phyloP scores from a whole-genome alignment of 2,797 vertebrate species.

The Cyprinella venusta region DNA sequence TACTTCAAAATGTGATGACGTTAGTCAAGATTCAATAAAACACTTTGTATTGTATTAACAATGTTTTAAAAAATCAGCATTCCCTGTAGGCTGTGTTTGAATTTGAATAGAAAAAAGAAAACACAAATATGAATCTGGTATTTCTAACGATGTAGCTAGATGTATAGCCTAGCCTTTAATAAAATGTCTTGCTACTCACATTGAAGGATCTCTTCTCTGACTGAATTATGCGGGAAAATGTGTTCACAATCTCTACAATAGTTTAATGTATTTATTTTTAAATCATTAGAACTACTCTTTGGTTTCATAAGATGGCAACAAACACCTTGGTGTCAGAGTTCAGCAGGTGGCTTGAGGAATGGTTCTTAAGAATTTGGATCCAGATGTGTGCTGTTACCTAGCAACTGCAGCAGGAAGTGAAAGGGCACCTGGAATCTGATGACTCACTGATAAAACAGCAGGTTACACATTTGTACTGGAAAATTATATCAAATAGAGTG shows the following conservation, averaged over 20 bases:
- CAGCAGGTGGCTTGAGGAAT: neutral
- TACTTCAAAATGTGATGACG: neutral
- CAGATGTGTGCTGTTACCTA: slow-evolving; percentile 51
- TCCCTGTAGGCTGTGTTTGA: neutral
- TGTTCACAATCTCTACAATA: neutral
- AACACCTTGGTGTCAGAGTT: slow-evolving; percentile 12
- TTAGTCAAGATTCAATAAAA: neutral
- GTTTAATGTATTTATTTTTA: neutral
- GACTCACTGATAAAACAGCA: slow-evolving; percentile 49
- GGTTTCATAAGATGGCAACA: neutral
- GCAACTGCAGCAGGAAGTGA: slow-evolving; percentile 55
- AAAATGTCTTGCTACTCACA: neutral
- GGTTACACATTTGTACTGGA: neutral
- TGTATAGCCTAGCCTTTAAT: neutral
- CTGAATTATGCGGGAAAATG: neutral
- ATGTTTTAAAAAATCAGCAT: neutral
- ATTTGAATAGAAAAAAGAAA: neutral
- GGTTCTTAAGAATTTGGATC: slow-evolving; percentile 6
- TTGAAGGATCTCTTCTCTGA: too few species aligned
- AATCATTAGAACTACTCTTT: neutral
- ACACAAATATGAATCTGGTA: neutral
- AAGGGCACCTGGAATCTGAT: slow-evolving; percentile 62
- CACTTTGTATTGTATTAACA: neutral
- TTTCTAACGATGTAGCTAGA: neutral
- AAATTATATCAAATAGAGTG: neutral